These are phyloP conservation scores for Opisthograptis luteolata DNA, from an alignment of 2,888 invertebrate species.

Conservation along the genomic window DNA sequence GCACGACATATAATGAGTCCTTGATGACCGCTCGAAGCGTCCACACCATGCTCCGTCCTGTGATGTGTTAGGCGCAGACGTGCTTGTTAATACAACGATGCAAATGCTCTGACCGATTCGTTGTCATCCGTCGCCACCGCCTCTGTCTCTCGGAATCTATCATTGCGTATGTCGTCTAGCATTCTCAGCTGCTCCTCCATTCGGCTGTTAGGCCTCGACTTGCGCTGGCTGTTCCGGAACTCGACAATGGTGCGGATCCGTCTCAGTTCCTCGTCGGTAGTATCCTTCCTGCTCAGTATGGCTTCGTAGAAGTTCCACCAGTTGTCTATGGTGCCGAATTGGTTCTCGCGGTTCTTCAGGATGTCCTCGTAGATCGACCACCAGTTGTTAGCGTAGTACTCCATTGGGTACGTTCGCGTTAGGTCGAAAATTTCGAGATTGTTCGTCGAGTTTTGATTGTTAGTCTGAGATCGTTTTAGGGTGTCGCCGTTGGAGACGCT, in stretches of 20 bases:
- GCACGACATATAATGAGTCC: conserved; percentile 27
- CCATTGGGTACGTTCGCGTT: conserved; percentile 69
- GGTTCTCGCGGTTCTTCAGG: conserved; percentile 69
- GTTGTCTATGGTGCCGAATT: conserved; percentile 77
- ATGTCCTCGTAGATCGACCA: conserved; percentile 79
- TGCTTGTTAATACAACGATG: conserved; percentile 37
- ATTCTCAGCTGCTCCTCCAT: conserved; percentile 72
- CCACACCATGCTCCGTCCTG: conserved; percentile 37
- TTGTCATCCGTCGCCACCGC: conserved; percentile 59
- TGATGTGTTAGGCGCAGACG: conserved; percentile 32
- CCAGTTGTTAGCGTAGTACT: conserved; percentile 82
- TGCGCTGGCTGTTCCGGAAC: conserved; percentile 50
- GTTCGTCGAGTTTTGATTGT: conserved; percentile 50
- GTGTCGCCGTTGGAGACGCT: conserved; percentile 49
- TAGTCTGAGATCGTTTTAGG: conserved; percentile 48
- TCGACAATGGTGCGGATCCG: conserved; percentile 59
- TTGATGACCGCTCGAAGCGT: conserved; percentile 24
- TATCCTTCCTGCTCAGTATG: conserved; percentile 61
- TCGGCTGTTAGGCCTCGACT: conserved; percentile 62
- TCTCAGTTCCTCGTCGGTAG: conserved; percentile 58
- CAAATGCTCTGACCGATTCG: conserved; percentile 72
- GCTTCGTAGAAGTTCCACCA: conserved; percentile 80
- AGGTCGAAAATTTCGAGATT: conserved; percentile 69
- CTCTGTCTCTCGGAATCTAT: conserved; percentile 66
- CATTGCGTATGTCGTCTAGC: conserved; percentile 68